phyloP scores from a whole-genome alignment of 2,113 vertebrate species.

The Macheiramphus alcinus region DNA sequence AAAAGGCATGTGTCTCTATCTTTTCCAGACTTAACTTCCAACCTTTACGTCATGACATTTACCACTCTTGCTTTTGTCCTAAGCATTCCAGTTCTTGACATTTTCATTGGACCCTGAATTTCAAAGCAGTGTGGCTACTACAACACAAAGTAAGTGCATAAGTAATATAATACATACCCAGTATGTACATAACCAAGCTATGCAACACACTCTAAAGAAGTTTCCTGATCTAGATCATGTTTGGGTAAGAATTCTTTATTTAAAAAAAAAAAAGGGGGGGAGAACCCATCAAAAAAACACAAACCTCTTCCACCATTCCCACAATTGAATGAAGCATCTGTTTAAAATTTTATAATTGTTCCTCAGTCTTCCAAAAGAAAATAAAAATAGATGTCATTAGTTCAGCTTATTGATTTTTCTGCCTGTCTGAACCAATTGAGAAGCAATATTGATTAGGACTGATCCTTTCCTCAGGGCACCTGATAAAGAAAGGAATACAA shows the following conservation, averaged over 20 bases:
- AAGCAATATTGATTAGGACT: conserved; percentile 75
- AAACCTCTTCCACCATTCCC: not conserved
- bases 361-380: conserved; percentile 40
- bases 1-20: not conserved
- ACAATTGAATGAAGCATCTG: conserved; percentile 6
- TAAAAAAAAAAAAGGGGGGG: too few species aligned
- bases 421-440: conserved; percentile 68
- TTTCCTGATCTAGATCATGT: not conserved
- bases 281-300: not conserved
- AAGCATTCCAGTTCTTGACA: not conserved
- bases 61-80: not conserved
- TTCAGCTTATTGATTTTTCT: conserved; percentile 75
- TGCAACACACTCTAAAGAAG: not conserved
- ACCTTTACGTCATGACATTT: not conserved
- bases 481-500: conserved; percentile 66
- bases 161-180: not conserved
- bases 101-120: not conserved
- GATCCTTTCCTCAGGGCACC: conserved; percentile 75
- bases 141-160: not conserved
- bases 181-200: not conserved
- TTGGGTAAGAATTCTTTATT: not conserved
- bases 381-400: conserved; percentile 69
- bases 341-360: conserved; percentile 45
- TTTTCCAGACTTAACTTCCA: not conserved
- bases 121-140: not conserved